These are phyloP conservation scores for Antheraea pernyi DNA, from an alignment of 1,140 invertebrate genomes.

Conservation along the genomic window DNA sequence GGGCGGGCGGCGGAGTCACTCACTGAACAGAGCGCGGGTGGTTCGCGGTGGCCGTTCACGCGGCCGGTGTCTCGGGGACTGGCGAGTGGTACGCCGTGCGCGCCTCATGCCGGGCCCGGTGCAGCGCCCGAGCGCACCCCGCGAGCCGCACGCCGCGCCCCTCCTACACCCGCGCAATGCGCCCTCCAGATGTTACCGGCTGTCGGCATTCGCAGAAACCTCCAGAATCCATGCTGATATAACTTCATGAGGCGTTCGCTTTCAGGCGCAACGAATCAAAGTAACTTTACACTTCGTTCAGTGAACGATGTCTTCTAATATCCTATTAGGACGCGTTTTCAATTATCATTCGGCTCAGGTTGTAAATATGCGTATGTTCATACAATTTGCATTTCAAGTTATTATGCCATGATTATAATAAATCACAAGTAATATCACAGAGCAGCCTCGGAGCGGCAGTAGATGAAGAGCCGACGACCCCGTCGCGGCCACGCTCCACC, in stretches of 20 bases:
- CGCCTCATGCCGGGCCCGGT: constrained; percentile 25
- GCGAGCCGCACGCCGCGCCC: constrained; percentile 44
- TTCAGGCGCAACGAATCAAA: constrained; percentile 8
- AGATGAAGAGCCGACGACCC: constrained; percentile 60
- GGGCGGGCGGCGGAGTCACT: constrained; percentile 40
- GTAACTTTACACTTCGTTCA: not conserved
- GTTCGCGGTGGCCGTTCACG: constrained; percentile 63
- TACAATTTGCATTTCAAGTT: not conserved
- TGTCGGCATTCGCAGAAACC: constrained; percentile 52
- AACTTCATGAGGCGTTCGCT: constrained; percentile 5
- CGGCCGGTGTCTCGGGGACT: constrained; percentile 74
- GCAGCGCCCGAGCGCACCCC: constrained; percentile 59
- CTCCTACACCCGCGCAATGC: constrained; percentile 56
- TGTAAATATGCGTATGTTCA: not conserved
- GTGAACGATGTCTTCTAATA: not conserved
- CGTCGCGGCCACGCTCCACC: constrained; percentile 62
- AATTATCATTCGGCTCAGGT: not conserved
- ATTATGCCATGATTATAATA: not conserved
- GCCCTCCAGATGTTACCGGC: constrained; percentile 64
- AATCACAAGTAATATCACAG: not conserved
- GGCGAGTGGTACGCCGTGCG: constrained; percentile 44
- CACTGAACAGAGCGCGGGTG: constrained; percentile 32
- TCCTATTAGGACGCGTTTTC: not conserved
- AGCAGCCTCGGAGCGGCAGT: not conserved
- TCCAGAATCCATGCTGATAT: constrained; percentile 42